Base-by-base conservation (phyloP, 2,888 invertebrate genomes). In the Chelonus formosanus region DNA sequence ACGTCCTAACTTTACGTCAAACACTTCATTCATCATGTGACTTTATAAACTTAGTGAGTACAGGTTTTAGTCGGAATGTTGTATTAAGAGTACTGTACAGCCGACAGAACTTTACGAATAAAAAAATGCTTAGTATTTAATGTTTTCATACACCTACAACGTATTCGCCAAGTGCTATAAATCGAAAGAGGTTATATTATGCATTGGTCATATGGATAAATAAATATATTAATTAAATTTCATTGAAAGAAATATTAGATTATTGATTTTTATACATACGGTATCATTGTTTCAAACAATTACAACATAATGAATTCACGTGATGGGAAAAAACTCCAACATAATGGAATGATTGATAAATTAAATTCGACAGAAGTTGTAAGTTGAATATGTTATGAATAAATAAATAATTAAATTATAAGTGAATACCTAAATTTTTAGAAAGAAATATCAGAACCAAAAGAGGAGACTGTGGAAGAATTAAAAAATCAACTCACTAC, bases 401-500 rank as follows among this genome's bases (percentile, higher is more conserved):
- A 10, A 34, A n/a, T 56, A 43, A 8, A 2, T 7, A 34, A 34
- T 31, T 40, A 6, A 58, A 10, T 50, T 40, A 48, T 20, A 6
- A 40, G 6, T 40, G 34, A 56, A 52, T 61, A 40, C 6, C 6
- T 32, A 52, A 31, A 20, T 35, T 63, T 57, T 34, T 34, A 67
- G 67, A 69, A 57, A 68, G n/a, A 52, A 2, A 61, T 69, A 45
- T 3, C 69, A 50, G 50, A 70, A 5, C 69, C 45, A 20, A 78
- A 77, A 67, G 69, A 68, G 36, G 82, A 83, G 58, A 79, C 78
- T 3, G 71, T 75, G 6, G 83, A 82, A n/a, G 80, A 83, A 56
- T 71, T 84, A 54, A 82, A 80, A 73, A 79, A 76, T 43, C 88
- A 88, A 74, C 85, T 92, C 32, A 86, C 89, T 5, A 88, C 90